These are phyloP conservation scores for Machimus rusticus DNA, from an alignment of 2,888 invertebrate species.

Conservation along the genomic window DNA sequence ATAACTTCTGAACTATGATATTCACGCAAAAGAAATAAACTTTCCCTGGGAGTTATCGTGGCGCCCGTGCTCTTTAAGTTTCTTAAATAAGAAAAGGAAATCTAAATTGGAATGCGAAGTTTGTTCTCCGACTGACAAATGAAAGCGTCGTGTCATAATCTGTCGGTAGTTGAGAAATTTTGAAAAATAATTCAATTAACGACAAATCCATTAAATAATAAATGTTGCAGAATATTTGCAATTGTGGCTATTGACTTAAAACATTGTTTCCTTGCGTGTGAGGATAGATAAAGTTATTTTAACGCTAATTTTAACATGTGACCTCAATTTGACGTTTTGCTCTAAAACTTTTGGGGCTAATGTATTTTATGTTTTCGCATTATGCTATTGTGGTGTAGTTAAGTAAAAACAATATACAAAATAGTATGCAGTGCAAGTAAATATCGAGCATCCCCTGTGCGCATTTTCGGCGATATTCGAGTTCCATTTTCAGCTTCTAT, in stretches of 20 bases:
- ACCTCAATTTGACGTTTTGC: slow-evolving; percentile 62
- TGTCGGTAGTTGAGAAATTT: slow-evolving; percentile 42
- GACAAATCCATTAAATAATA: background rate
- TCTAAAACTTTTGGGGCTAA: slow-evolving; percentile 48
- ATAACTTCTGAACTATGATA: slow-evolving; percentile 23
- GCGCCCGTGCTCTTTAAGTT: background rate
- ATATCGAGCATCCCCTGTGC: background rate
- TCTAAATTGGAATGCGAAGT: background rate
- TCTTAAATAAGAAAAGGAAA: background rate
- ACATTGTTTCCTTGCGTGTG: background rate
- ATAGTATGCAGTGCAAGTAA: background rate
- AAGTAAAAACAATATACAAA: slow-evolving; percentile 4
- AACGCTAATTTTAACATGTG: slow-evolving; percentile 59
- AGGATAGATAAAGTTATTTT: background rate
- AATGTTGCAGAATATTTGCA: background rate
- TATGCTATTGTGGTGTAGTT: slow-evolving; percentile 9
- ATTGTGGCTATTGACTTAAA: background rate
- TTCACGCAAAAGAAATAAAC: background rate
- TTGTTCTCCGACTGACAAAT: slow-evolving; percentile 21
- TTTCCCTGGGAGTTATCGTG: background rate
- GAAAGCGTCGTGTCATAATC: slow-evolving; percentile 47
- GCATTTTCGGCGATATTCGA: background rate
- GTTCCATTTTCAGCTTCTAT: slow-evolving; percentile 12
- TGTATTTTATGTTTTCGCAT: slow-evolving; percentile 42
- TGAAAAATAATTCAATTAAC: slow-evolving; percentile 10